A percentile compares a stretch with the other conserved stretches of the same genome.
phyloP scores from a whole-genome alignment of 2,888 invertebrate species.

The Amblyjoppa fuscipennis region DNA sequence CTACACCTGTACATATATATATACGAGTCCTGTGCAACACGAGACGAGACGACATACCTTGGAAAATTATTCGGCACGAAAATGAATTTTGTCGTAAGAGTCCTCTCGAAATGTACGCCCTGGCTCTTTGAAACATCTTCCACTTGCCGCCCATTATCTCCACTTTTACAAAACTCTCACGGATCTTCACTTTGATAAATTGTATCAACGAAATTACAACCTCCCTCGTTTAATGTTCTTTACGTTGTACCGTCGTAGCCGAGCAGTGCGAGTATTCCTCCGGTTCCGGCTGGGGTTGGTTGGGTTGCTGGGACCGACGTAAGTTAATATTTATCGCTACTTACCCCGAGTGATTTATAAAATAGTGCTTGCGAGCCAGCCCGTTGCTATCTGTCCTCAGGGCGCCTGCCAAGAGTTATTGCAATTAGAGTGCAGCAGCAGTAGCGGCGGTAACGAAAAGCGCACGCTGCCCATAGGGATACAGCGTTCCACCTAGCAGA shows the following conservation, averaged over 20 bases:
- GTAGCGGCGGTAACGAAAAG: conserved; percentile 30
- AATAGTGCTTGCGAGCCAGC: conserved; percentile 43
- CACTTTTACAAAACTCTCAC: conserved; percentile 17
- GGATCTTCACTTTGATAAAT: conserved; percentile 36
- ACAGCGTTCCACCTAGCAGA: conserved; percentile 22
- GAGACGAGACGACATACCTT: conserved; percentile 35
- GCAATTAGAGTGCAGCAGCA: conserved; percentile 71
- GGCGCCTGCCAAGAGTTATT: conserved; percentile 69
- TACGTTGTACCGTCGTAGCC: conserved; percentile 28
- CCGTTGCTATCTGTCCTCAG: conserved; percentile 62
- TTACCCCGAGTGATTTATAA: conserved; percentile 69
- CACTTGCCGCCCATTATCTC: conserved; percentile 8
- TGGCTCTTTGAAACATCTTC: conserved; percentile 6
- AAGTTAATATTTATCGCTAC: conserved; percentile 72
- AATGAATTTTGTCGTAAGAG: conserved; percentile 45
- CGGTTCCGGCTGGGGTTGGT: background rate
- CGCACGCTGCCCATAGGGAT: conserved; percentile 47
- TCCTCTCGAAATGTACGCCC: background rate
- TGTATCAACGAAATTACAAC: conserved; percentile 52
- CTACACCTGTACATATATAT: conserved; percentile 47
- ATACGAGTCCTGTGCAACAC: conserved; percentile 16
- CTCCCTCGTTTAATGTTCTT: conserved; percentile 49
- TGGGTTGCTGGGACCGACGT: conserved; percentile 57
- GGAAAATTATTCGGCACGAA: conserved; percentile 33
- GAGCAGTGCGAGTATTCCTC: conserved; percentile 4